Conservation (phyloP, 2,797 vertebrate species). For the Lithobates pipiens region DNA sequence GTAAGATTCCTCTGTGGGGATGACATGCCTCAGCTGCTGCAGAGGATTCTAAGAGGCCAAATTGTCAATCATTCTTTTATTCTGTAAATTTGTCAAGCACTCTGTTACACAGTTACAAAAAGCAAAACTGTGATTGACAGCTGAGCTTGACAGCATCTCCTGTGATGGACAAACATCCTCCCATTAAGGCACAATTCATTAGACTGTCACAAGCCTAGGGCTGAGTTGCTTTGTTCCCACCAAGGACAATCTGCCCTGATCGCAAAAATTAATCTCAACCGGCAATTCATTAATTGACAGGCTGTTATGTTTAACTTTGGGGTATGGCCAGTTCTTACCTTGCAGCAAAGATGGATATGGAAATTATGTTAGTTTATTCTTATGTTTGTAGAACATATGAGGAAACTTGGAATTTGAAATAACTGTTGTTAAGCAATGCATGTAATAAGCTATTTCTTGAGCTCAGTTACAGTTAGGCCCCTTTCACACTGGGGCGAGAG, state of each 20-base stretch:
- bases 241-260: conserved; percentile 19
- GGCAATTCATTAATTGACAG: background rate
- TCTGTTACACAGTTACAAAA: background rate
- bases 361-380: too few relatives aligned
- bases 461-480: too few relatives aligned
- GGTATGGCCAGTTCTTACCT: too few relatives aligned
- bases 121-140: conserved; percentile 17
- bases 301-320: background rate
- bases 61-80: conserved; percentile 26
- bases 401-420: too few relatives aligned
- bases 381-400: too few relatives aligned
- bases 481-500: too few relatives aligned
- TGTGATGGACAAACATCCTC: conserved; percentile 19
- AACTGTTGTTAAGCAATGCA: too few relatives aligned
- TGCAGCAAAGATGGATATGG: too few relatives aligned
- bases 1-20: background rate
- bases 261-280: background rate
- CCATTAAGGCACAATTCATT: background rate
- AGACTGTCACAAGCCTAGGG: background rate
- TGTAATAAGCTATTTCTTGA: too few relatives aligned
- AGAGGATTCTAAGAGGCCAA: background rate
- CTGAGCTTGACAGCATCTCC: background rate
- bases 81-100: background rate
- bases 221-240: background rate
- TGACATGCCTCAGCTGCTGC: background rate